These are phyloP conservation scores for Tachina fera DNA, from an alignment of 2,888 invertebrate species.

Conservation along the genomic window DNA sequence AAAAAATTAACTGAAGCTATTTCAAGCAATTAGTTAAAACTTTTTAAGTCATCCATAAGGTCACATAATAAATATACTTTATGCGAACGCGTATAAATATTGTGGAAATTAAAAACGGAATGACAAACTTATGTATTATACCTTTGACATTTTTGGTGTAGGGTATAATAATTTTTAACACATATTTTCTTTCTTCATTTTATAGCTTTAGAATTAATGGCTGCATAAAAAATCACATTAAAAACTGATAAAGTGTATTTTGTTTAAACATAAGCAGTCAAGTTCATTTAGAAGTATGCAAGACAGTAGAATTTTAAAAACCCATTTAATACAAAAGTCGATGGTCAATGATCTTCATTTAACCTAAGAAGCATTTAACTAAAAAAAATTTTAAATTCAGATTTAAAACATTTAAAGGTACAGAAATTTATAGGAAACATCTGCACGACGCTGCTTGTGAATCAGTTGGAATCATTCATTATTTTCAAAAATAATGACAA, in stretches of 20 bases:
- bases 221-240: slow-evolving; percentile 22
- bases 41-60: too few relatives aligned
- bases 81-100: too few relatives aligned
- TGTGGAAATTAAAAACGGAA: not conserved
- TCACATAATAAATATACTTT: too few relatives aligned
- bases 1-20: too few relatives aligned
- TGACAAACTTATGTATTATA: too few relatives aligned
- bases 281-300: slow-evolving; percentile 18
- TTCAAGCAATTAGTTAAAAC: too few relatives aligned
- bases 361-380: not conserved
- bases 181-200: not conserved
- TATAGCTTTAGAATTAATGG: slow-evolving; percentile 24
- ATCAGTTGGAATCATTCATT: too few relatives aligned
- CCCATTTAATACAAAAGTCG: not conserved
- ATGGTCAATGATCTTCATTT: not conserved
- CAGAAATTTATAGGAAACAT: too few relatives aligned
- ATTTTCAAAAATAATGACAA: too few relatives aligned
- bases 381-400: not conserved
- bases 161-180: not conserved
- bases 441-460: too few relatives aligned
- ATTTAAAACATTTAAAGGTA: too few relatives aligned
- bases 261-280: slow-evolving; percentile 24
- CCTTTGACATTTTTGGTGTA: too few relatives aligned
- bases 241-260: slow-evolving; percentile 40
- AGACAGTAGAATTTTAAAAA: slow-evolving; percentile 12